Conservation (phyloP, 2,113 vertebrate genomes). For the Pangasianodon hypophthalmus region DNA sequence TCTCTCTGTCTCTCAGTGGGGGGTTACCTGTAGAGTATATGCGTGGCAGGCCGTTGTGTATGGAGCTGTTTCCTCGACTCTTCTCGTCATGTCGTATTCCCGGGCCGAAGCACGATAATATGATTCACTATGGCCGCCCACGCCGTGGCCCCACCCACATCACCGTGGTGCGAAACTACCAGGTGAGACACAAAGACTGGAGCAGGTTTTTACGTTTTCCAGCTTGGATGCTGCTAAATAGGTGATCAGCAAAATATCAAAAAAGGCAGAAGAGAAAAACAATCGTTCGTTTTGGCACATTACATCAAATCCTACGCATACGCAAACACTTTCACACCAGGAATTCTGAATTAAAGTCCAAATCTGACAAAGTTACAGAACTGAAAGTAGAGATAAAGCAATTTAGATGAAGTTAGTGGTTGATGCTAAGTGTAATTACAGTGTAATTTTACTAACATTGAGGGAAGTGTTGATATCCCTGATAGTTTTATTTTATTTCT, state of each 20-base stretch:
- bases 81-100: conserved; percentile 84
- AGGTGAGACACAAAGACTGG: conserved; percentile 66
- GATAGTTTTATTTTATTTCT: background rate
- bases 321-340: background rate
- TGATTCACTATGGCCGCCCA: conserved; percentile 70
- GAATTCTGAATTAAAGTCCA: background rate
- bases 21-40: conserved; percentile 72
- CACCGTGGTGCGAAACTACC: conserved; percentile 83
- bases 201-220: background rate
- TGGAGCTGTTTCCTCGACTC: conserved; percentile 78
- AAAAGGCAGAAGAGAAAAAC: background rate
- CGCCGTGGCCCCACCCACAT: conserved; percentile 74
- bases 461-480: too few relatives aligned
- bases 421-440: too few relatives aligned
- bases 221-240: too few relatives aligned
- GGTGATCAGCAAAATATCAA: background rate
- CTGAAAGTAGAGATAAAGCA: background rate
- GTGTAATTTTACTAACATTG: background rate
- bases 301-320: background rate
- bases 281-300: background rate
- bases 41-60: conserved; percentile 76
- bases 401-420: too few relatives aligned
- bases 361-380: background rate
- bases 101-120: conserved; percentile 78
- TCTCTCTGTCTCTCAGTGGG: conserved; percentile 62